These are phyloP conservation scores for Catharus bicknelli DNA, from an alignment of 2,113 vertebrate genomes.

Conservation along the genomic window DNA sequence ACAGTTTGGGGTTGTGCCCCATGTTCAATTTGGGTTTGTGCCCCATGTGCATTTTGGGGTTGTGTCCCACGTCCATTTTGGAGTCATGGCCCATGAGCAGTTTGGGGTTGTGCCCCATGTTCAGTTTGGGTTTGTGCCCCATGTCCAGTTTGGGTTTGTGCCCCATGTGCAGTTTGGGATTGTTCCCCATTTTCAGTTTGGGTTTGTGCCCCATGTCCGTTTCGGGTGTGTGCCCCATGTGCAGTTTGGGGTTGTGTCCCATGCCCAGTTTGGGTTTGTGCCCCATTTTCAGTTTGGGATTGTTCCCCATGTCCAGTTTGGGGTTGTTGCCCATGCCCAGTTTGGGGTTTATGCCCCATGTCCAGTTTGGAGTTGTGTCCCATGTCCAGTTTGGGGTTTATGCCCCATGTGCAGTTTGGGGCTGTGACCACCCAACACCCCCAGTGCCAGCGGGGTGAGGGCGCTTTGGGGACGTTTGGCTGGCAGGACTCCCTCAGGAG, in stretches of 20 bases:
- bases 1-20: rapidly evolving
- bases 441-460: rapidly evolving
- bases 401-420: rapidly evolving
- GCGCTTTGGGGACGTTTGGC: rapidly evolving
- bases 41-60: rapidly evolving
- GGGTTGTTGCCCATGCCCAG: rapidly evolving
- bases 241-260: rapidly evolving
- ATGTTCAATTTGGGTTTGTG: background rate
- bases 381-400: rapidly evolving
- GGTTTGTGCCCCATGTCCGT: too few species aligned
- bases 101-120: rapidly evolving
- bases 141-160: rapidly evolving
- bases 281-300: rapidly evolving
- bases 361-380: rapidly evolving
- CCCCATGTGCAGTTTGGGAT: rapidly evolving
- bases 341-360: rapidly evolving
- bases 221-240: rapidly evolving
- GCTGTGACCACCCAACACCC: background rate
- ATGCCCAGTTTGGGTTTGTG: rapidly evolving
- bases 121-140: rapidly evolving
- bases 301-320: rapidly evolving
- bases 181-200: rapidly evolving
- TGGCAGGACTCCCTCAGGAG: background rate
- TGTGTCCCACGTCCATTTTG: rapidly evolving
- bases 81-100: too few species aligned